Evolutionary conservation across 2,888 invertebrate species (phyloP).

Genomic region (Glyphotaelius pellucidus): DNA sequence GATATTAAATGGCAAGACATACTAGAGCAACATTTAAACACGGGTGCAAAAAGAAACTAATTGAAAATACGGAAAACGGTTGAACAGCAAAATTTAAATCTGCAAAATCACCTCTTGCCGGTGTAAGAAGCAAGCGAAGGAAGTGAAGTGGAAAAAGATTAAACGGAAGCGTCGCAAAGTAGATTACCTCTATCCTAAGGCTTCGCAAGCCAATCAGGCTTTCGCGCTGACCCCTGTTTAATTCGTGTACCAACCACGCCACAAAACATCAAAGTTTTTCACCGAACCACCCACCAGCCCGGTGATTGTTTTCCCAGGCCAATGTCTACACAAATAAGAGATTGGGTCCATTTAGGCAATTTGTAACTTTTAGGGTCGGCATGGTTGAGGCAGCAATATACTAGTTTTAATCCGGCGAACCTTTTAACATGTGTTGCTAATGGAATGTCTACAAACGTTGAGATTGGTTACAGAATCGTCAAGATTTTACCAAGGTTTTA

Average conservation of each 20-base stretch:
- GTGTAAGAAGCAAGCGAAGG: background rate
- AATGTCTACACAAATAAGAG: constrained; percentile 6
- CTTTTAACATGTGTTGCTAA: background rate
- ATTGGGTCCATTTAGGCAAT: constrained; percentile 19
- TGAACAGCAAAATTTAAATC: background rate
- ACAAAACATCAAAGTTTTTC: constrained; percentile 28
- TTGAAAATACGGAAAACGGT: background rate
- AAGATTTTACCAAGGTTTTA: background rate
- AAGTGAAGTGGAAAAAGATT: constrained; percentile 9
- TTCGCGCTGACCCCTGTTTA: constrained; percentile 33
- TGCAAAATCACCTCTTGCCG: background rate
- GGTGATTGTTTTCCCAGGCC: constrained; percentile 12
- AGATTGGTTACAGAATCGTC: background rate
- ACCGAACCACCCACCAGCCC: background rate
- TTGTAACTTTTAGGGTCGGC: constrained; percentile 13
- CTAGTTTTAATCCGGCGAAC: background rate
- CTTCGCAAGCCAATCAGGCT: constrained; percentile 32
- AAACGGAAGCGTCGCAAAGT: constrained; percentile 12
- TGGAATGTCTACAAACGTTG: background rate
- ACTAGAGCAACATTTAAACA: no score
- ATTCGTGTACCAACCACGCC: constrained; percentile 20
- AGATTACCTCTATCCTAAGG: constrained; percentile 39
- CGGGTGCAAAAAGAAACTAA: background rate
- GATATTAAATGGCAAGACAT: no score
- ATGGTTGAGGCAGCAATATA: background rate